Evolutionary conservation across 2,888 invertebrate species (phyloP).

Genomic region (Trichopria drosophilae): DNA sequence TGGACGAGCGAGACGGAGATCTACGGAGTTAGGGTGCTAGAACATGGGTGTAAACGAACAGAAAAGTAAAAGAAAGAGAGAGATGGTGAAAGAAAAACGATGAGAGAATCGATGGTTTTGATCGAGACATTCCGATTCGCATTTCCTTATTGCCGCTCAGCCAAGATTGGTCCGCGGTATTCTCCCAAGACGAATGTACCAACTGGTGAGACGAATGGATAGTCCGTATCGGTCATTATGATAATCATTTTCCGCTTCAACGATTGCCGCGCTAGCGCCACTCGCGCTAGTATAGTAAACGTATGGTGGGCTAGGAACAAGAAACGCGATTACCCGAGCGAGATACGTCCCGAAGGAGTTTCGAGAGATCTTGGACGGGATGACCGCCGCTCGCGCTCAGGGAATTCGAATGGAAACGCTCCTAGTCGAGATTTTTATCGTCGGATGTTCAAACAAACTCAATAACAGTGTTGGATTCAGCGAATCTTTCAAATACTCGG

Average conservation of each 20-base stretch:
- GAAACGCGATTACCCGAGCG: no score
- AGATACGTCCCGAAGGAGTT: no score
- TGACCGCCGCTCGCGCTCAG: no score
- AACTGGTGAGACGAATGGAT: conserved; percentile 34
- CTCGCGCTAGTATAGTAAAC: conserved; percentile 24
- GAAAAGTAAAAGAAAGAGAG: background rate
- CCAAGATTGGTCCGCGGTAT: conserved; percentile 34
- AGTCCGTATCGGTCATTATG: conserved; percentile 47
- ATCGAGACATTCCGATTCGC: conserved; percentile 52
- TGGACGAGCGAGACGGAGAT: conserved; percentile 28
- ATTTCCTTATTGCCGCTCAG: conserved; percentile 54
- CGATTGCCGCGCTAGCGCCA: conserved; percentile 38
- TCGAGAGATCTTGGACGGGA: no score
- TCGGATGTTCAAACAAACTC: no score
- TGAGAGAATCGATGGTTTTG: conserved; percentile 28
- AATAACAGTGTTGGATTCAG: no score
- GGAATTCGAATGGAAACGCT: no score
- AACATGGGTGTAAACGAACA: background rate
- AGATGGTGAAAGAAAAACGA: conserved; percentile 11
- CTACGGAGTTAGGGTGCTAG: background rate
- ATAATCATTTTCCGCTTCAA: conserved; percentile 51
- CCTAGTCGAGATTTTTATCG: no score
- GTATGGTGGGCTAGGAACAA: no score
- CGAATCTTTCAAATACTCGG: no score
- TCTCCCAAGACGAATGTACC: conserved; percentile 19